A percentile compares a stretch with the other conserved stretches of the same genome.
phyloP scores from a whole-genome alignment of 2,113 vertebrate species.

The Taurulus bubalis region DNA sequence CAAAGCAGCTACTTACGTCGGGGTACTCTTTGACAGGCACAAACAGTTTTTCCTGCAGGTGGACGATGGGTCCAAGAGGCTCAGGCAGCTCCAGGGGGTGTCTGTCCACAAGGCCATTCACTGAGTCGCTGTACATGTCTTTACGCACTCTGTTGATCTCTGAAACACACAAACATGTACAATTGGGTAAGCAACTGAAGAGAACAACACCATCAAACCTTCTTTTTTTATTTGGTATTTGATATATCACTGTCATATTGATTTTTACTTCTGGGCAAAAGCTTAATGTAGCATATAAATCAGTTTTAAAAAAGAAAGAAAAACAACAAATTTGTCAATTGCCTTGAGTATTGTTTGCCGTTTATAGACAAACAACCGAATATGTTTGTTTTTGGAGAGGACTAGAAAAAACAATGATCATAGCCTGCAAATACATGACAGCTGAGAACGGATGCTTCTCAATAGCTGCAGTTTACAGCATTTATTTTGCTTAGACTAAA shows the following conservation, averaged over 20 bases:
- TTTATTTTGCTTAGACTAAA: constrained; percentile 2
- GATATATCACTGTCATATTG: constrained; percentile 60
- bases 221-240: not conserved
- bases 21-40: constrained; percentile 89
- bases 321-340: constrained; percentile 16
- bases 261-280: constrained; percentile 57
- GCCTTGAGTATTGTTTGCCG: constrained; percentile 45
- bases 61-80: constrained; percentile 83
- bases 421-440: constrained; percentile 4
- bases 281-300: constrained; percentile 57
- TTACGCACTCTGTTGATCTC: constrained; percentile 90
- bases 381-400: constrained; percentile 1
- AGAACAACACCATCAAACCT: constrained; percentile 10
- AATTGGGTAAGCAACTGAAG: constrained; percentile 21
- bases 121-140: constrained; percentile 88
- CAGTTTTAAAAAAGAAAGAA: constrained; percentile 3
- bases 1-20: constrained; percentile 78
- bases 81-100: constrained; percentile 87
- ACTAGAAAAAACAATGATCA: constrained; percentile 2
- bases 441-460: not conserved
- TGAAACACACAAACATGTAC: constrained; percentile 72
- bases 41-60: constrained; percentile 89
- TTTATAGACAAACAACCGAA: constrained; percentile 24
- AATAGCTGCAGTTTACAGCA: not conserved
- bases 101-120: constrained; percentile 86